Percentiles rank a stretch among this genome's conserved stretches.
Evolutionary conservation across 2,113 vertebrate genomes (phyloP).

Genomic region (Jacana jacana): DNA sequence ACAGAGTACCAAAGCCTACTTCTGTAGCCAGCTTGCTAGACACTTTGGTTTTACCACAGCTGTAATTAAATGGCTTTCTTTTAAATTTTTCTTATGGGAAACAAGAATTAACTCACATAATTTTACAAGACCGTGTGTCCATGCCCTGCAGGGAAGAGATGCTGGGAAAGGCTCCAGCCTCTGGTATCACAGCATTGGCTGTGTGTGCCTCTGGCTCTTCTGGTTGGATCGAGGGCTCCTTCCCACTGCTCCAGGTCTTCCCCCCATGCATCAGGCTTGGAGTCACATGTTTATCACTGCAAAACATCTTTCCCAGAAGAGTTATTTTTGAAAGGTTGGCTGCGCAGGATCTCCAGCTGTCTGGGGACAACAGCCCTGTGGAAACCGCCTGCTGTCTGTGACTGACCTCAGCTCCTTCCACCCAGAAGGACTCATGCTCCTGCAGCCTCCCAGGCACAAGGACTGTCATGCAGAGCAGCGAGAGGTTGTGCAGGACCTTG

Average conservation of each 20-base stretch:
- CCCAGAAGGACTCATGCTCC: neutral
- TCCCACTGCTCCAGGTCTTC: neutral
- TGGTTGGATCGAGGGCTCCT: too few relatives aligned
- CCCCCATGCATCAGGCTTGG: rapidly evolving
- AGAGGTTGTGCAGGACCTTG: neutral
- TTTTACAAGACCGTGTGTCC: neutral
- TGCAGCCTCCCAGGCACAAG: neutral
- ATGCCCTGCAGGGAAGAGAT: rapidly evolving
- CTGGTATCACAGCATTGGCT: neutral
- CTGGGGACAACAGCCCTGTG: too few relatives aligned
- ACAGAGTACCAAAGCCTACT: neutral
- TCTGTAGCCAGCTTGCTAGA: neutral
- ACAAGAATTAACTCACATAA: neutral
- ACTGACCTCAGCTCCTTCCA: neutral
- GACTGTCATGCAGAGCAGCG: neutral
- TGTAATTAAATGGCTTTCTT: neutral
- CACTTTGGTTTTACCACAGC: neutral
- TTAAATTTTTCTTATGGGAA: neutral
- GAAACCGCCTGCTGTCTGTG: neutral
- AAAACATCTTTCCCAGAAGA: neutral
- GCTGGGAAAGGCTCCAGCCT: neutral
- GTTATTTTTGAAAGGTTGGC: neutral
- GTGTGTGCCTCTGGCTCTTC: neutral
- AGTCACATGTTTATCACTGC: neutral
- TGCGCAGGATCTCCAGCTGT: neutral